phyloP scores from a whole-genome alignment of 2,797 vertebrate species.

The Otolemur crassicaudatus region DNA sequence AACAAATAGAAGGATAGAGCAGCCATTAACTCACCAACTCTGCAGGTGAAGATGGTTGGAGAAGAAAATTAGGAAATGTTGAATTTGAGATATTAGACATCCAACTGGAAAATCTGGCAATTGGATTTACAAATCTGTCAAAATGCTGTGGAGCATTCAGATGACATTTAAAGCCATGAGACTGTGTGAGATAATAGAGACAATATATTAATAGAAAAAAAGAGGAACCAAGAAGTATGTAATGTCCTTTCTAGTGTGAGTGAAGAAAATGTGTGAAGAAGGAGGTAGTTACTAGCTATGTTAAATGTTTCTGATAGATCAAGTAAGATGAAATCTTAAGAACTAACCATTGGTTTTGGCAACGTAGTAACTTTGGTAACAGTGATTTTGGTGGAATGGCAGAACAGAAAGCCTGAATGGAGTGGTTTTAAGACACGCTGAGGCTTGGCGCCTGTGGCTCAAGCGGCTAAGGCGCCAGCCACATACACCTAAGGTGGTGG shows the following conservation, averaged over 20 bases:
- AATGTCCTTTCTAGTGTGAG: not conserved
- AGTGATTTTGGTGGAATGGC: not conserved
- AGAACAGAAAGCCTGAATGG: not conserved
- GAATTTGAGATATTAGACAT: not conserved
- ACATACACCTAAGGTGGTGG: no score
- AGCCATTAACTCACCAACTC: not conserved
- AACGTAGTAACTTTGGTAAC: not conserved
- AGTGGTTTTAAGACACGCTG: not conserved
- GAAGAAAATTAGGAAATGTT: not conserved
- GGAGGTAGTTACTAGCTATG: not conserved
- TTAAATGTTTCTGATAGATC: not conserved
- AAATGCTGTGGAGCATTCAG: not conserved
- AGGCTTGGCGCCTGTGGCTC: no score
- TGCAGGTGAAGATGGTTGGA: not conserved
- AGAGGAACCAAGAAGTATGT: not conserved
- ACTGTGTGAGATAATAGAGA: not conserved
- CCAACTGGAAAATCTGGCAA: not conserved
- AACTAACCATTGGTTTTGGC: no score
- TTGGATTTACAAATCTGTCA: not conserved
- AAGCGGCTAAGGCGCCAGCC: no score
- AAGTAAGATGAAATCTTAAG: not conserved
- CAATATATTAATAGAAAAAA: not conserved
- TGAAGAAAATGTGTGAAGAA: not conserved
- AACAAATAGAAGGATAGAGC: not conserved
- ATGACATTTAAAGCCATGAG: not conserved